Evolutionary conservation across 2,113 vertebrate species (phyloP), one percentile per base, ranked within the genome.

Genomic region (Sinocyclocheilus rhinocerous): DNA sequence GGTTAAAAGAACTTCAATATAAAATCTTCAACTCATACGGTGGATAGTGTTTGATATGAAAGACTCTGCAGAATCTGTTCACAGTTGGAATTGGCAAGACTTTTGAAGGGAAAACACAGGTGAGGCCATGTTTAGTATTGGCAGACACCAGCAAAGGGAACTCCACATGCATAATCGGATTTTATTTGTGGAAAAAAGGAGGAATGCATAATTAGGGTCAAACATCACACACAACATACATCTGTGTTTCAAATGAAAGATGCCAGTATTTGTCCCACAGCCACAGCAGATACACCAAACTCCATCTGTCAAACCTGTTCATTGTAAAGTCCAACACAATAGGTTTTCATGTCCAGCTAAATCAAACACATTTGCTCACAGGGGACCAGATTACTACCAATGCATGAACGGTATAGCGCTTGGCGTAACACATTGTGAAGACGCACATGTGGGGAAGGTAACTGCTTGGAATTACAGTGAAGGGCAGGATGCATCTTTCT

Each of bases 361-460:
- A 65, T 84, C 20, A 88, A 87, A 83, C 84, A 88, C 79, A 88
- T 88, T 85, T 84, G 84, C 76, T 76, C 85, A 65, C 76, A 15
- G 42, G 86, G 89, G 86, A 88, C 75, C 48, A 11, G n/a, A 22
- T 89, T 80, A 81, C 61, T 48, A 33, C 18, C 26, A 82, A 52
- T 50, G 61, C 42, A 80, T 69, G 48, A 83, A 76, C 36, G 33
- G 78, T 82, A 61, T 59, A 42, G 18, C 12, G 20, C 29, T 69
- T 50, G 36, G 33, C 48, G 10, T 24, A 59, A 52, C 48, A 20
- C 36, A 42, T 33, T 65, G 50, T 73, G 29, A 29, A 29, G 29
- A 29, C 1, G 20, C 45, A 75, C 55, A 26, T 81, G 57, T 61
- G 67, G 67, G 85, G 42, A 65, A 16, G 45, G 75, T 26, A 81